Conservation (phyloP, 2,888 invertebrate genomes). For the Elysia crispata region DNA sequence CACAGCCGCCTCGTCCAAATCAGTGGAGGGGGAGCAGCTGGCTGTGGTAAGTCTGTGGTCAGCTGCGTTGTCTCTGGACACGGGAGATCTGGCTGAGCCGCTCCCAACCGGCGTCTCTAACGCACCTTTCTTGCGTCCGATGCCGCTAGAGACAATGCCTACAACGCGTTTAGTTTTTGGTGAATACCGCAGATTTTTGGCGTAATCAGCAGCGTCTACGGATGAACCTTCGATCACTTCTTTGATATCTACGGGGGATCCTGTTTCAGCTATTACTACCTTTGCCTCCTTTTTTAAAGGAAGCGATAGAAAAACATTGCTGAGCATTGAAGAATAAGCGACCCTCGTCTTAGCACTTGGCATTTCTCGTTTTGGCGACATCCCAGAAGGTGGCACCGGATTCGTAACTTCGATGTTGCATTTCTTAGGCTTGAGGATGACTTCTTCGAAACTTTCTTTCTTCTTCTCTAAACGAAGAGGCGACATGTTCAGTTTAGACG, state of each 20-base stretch:
- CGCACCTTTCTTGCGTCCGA: too few species aligned
- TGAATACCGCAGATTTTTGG: too few species aligned
- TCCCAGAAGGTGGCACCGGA: neutral
- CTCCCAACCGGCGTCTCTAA: slow-evolving; percentile 4
- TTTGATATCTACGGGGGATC: slow-evolving; percentile 42
- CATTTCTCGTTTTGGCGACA: slow-evolving; percentile 17
- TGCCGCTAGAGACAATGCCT: neutral
- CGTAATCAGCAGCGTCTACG: slow-evolving; percentile 39
- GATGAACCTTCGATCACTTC: slow-evolving; percentile 44
- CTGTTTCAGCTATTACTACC: slow-evolving; percentile 20
- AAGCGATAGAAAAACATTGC: neutral
- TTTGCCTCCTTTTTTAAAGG: slow-evolving; percentile 33
- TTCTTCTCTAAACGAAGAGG: neutral
- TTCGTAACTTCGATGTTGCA: neutral
- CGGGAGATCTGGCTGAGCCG: neutral
- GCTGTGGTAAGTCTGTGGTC: neutral
- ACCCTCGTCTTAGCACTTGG: neutral
- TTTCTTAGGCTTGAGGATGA: neutral
- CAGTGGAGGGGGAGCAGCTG: slow-evolving; percentile 10
- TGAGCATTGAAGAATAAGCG: slow-evolving; percentile 25
- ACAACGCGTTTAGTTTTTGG: neutral
- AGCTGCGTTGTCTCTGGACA: neutral
- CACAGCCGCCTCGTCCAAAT: slow-evolving; percentile 14
- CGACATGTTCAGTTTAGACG: too few species aligned
- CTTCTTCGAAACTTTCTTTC: slow-evolving; percentile 21